Evolutionary conservation across 2,888 invertebrate genomes (phyloP).

Genomic region (Hyposoter dolosus): DNA sequence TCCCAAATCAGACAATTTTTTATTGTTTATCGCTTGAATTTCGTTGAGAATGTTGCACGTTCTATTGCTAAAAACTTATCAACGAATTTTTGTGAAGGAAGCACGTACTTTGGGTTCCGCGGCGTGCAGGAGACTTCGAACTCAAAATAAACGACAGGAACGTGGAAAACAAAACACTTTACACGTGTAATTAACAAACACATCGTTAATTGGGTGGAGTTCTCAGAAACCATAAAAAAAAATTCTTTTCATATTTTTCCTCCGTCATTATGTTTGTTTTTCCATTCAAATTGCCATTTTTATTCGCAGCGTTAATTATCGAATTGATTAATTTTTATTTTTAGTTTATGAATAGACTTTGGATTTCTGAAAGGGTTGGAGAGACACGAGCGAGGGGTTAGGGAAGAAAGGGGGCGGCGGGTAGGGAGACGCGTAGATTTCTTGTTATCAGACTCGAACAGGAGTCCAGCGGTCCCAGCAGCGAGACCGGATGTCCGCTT

Average conservation of each 20-base stretch:
- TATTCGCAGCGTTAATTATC: neutral
- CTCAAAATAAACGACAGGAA: conserved; percentile 38
- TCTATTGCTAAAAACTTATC: neutral
- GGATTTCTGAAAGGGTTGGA: conserved; percentile 5
- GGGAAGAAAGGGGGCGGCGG: conserved; percentile 44
- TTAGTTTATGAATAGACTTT: conserved; percentile 9
- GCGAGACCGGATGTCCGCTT: conserved; percentile 83
- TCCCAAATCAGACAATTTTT: neutral
- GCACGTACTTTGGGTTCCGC: conserved; percentile 36
- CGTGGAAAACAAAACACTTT: neutral
- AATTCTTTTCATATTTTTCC: neutral
- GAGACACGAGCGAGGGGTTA: neutral
- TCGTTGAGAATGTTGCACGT: neutral
- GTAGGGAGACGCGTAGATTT: conserved; percentile 76
- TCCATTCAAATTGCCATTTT: neutral
- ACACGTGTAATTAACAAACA: neutral
- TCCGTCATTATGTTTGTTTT: neutral
- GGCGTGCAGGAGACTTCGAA: conserved; percentile 38
- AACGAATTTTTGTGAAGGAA: conserved; percentile 24
- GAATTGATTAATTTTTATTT: conserved; percentile 28
- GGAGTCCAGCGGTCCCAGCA: conserved; percentile 78
- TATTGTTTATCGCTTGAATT: neutral
- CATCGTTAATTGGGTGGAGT: neutral
- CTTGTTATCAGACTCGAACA: conserved; percentile 80
- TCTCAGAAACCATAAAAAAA: neutral